These are phyloP conservation scores for Atta cephalotes DNA, from an alignment of 1,140 invertebrate genomes.

Conservation along the genomic window DNA sequence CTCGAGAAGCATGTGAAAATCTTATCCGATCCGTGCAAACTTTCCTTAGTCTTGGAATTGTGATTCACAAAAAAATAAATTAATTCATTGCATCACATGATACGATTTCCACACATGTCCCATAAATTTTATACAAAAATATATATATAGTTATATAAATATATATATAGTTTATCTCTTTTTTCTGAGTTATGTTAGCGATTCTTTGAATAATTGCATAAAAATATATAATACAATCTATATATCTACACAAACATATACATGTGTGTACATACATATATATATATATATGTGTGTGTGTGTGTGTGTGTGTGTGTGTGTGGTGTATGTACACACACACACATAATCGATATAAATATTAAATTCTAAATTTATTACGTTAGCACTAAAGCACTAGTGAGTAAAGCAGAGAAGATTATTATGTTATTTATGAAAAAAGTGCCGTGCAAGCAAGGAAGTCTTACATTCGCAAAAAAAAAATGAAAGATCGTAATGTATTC, in stretches of 20 bases:
- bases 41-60: not conserved
- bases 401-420: conserved; percentile 27
- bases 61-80: conserved; percentile 35
- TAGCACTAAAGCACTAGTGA: conserved; percentile 30
- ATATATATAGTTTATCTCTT: not conserved
- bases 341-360: conserved; percentile 10
- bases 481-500: not conserved
- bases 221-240: conserved; percentile 33
- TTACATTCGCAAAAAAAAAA: not conserved
- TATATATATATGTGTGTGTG: not conserved
- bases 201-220: not conserved
- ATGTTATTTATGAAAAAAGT: conserved; percentile 2
- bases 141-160: not conserved
- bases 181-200: conserved; percentile 12
- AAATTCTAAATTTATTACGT: conserved; percentile 1
- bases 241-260: not conserved
- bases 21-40: not conserved
- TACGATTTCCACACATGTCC: not conserved
- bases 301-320: too few species aligned
- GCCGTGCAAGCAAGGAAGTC: conserved; percentile 1
- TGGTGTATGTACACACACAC: too few species aligned
- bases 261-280: too few species aligned
- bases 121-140: not conserved
- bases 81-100: not conserved
- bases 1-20: not conserved